Conservation (phyloP, 2,888 invertebrate genomes). For the Cephus sareptanus region DNA sequence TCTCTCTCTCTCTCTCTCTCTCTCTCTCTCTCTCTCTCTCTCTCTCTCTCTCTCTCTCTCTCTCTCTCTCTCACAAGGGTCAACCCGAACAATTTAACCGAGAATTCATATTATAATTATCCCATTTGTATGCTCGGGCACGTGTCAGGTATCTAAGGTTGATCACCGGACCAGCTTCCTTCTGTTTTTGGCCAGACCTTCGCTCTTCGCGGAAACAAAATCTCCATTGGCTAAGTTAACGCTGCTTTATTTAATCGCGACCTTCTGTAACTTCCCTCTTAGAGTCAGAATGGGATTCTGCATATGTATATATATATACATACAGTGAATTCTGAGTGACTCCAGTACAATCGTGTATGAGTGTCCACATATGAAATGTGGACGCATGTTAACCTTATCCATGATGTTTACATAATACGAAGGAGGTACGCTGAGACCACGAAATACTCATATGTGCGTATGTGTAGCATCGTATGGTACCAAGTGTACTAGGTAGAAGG, state of each 20-base stretch:
- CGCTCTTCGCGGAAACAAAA: neutral
- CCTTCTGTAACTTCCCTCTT: neutral
- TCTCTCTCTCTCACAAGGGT: too few species aligned
- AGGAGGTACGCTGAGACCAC: neutral
- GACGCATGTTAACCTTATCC: neutral
- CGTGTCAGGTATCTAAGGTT: neutral
- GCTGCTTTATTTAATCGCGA: neutral
- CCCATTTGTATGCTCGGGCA: neutral
- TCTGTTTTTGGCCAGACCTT: neutral
- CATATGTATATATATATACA: too few species aligned
- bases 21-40: too few species aligned
- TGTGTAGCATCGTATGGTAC: neutral
- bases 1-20: too few species aligned
- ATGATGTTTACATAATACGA: slow-evolving; percentile 3
- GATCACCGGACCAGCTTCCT: neutral
- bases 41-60: too few species aligned
- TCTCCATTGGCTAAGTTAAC: neutral
- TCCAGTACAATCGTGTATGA: neutral
- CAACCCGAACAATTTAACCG: neutral
- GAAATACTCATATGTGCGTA: neutral
- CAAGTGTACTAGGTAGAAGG: neutral
- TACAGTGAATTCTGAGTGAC: too few species aligned
- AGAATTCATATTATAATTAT: neutral
- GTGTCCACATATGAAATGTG: neutral
- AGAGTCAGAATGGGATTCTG: neutral